Evolutionary conservation across 2,888 invertebrate genomes (phyloP).

Genomic region (Meloe dianella): DNA sequence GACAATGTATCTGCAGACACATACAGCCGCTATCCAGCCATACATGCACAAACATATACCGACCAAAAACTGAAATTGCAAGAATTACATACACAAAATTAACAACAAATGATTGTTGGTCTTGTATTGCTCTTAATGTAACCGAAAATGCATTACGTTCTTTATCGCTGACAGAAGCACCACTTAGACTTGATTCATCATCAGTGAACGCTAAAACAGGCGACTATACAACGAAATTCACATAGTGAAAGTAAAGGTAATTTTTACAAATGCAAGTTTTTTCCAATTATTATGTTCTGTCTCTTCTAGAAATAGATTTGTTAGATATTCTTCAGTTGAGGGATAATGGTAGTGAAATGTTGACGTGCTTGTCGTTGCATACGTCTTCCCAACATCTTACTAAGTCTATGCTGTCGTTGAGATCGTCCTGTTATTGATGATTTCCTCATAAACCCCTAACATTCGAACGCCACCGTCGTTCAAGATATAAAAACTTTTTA

Average conservation of each 20-base stretch:
- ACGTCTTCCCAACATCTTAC: constrained; percentile 8
- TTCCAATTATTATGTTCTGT: no score
- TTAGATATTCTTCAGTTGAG: no score
- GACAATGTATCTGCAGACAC: constrained; percentile 34
- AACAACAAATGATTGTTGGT: no score
- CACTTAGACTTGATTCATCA: no score
- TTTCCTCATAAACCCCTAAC: constrained; percentile 48
- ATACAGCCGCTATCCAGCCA: not conserved
- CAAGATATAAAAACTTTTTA: constrained; percentile 59
- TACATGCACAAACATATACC: not conserved
- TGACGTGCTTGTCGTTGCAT: constrained; percentile 10
- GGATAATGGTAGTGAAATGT: not conserved
- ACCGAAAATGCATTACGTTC: no score
- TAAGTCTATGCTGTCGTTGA: constrained; percentile 29
- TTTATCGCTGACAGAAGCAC: no score
- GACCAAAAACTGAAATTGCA: not conserved
- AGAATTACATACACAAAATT: not conserved
- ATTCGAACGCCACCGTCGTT: constrained; percentile 42
- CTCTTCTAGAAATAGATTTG: no score
- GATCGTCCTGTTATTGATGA: constrained; percentile 49
- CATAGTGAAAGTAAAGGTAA: no score
- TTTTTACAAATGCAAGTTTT: no score
- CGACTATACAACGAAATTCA: no score
- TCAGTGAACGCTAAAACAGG: no score
- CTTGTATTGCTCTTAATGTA: no score